Evolutionary conservation across 2,888 invertebrate species (phyloP).

Genomic region (Lasioglossum figueresi): DNA sequence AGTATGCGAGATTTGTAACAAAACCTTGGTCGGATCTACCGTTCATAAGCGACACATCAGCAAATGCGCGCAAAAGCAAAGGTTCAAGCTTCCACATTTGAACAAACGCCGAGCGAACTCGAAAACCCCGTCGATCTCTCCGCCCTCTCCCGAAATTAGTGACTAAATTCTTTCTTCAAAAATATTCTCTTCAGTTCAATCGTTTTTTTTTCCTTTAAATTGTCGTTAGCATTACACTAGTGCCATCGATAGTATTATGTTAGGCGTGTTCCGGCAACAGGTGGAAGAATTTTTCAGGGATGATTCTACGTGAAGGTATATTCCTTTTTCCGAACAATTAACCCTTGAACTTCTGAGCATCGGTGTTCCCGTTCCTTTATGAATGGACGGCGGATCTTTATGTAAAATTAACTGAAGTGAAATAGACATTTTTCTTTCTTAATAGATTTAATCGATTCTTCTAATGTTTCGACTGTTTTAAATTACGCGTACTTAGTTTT

Average conservation of each 20-base stretch:
- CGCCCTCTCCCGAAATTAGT: rapidly evolving
- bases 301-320: not conserved
- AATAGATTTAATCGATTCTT: too few relatives aligned
- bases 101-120: not conserved
- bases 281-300: not conserved
- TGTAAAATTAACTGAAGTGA: too few relatives aligned
- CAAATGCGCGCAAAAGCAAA: not conserved
- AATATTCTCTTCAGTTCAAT: not conserved
- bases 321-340: too few relatives aligned
- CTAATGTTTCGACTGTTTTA: too few relatives aligned
- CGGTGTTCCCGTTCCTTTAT: not conserved
- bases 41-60: rapidly evolving
- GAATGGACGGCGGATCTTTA: not conserved
- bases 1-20: conserved; percentile 18
- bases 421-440: too few relatives aligned
- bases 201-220: not conserved
- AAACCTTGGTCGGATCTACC: rapidly evolving
- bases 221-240: rapidly evolving
- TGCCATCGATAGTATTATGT: not conserved
- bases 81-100: rapidly evolving
- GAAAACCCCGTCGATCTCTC: not conserved
- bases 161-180: not conserved
- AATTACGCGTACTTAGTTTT: too few relatives aligned
- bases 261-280: not conserved
- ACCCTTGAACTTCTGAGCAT: too few relatives aligned